Conservation (phyloP, 1,140 invertebrate species). For the Thaumatotibia leucotreta region DNA sequence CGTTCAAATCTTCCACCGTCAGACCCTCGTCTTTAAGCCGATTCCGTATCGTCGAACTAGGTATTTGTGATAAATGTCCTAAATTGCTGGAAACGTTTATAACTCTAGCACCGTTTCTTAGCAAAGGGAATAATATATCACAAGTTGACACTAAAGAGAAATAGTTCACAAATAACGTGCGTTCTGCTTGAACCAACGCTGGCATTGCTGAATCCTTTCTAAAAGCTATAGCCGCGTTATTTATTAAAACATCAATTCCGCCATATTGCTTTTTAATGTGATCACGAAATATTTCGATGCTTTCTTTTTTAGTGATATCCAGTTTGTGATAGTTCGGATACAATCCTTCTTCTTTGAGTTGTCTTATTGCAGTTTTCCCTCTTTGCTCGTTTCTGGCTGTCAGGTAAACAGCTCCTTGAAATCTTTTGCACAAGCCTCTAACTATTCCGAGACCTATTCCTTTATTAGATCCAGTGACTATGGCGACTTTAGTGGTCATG, state of each 20-base stretch:
- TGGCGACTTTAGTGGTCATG: conserved; percentile 64
- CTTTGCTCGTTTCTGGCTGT: conserved; percentile 79
- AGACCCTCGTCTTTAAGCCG: conserved; percentile 75
- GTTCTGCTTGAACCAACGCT: conserved; percentile 82
- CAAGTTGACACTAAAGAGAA: conserved; percentile 81
- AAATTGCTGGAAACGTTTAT: conserved; percentile 85
- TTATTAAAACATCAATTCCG: conserved; percentile 88
- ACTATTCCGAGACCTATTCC: conserved; percentile 87
- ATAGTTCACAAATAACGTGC: conserved; percentile 84
- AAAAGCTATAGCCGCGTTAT: conserved; percentile 91
- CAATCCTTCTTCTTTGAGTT: conserved; percentile 61
- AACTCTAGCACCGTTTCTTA: conserved; percentile 82
- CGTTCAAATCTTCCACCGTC: conserved; percentile 77
- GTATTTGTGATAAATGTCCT: conserved; percentile 79
- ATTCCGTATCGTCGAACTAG: conserved; percentile 73
- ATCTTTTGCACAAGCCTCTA: conserved; percentile 80
- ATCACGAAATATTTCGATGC: conserved; percentile 78
- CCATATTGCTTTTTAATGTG: conserved; percentile 81
- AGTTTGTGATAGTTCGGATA: conserved; percentile 82
- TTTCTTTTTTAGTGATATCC: conserved; percentile 81
- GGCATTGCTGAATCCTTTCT: conserved; percentile 79
- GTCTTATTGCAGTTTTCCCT: conserved; percentile 71
- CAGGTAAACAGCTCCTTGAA: conserved; percentile 80
- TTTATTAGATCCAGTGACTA: conserved; percentile 86
- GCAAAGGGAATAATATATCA: conserved; percentile 81